Percentiles rank a stretch among this genome's conserved stretches.
These are phyloP conservation scores for Esox niger DNA, from an alignment of 2,113 vertebrate species.

Conservation along the genomic window DNA sequence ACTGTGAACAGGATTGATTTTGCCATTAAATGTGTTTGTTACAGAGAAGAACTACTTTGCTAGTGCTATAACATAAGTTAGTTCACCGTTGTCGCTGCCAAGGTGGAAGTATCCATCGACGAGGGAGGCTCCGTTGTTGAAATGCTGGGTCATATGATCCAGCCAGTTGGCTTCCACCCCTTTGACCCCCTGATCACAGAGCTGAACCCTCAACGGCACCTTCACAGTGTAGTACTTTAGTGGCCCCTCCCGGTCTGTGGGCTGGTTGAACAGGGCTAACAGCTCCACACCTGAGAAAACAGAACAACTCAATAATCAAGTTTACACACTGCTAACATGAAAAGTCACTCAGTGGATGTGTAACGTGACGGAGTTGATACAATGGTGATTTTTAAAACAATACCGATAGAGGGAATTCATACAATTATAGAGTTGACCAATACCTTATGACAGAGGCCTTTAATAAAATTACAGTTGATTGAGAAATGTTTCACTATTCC, in stretches of 20 bases:
- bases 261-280: slow-evolving; percentile 90
- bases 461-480: not conserved
- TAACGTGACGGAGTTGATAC: too few relatives aligned
- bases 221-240: slow-evolving; percentile 89
- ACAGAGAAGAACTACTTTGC: too few relatives aligned
- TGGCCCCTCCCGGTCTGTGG: slow-evolving; percentile 69
- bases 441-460: not conserved
- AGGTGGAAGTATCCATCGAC: slow-evolving; percentile 92
- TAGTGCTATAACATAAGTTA: too few relatives aligned
- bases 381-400: too few relatives aligned
- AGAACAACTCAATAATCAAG: slow-evolving; percentile 1
- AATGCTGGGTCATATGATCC: slow-evolving; percentile 98
- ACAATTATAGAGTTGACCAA: not conserved
- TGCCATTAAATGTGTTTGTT: too few relatives aligned
- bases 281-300: slow-evolving; percentile 80
- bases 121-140: slow-evolving; percentile 90
- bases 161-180: slow-evolving; percentile 93
- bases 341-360: too few relatives aligned
- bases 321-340: not conserved
- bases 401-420: too few relatives aligned
- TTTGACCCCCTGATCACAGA: slow-evolving; percentile 78
- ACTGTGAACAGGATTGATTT: too few relatives aligned
- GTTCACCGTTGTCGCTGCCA: slow-evolving; percentile 78
- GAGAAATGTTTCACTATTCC: not conserved
- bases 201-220: slow-evolving; percentile 87